Evolutionary conservation across 2,797 vertebrate species (phyloP), one percentile per base, ranked within the genome.

Genomic region (Gallinago nigripennis): DNA sequence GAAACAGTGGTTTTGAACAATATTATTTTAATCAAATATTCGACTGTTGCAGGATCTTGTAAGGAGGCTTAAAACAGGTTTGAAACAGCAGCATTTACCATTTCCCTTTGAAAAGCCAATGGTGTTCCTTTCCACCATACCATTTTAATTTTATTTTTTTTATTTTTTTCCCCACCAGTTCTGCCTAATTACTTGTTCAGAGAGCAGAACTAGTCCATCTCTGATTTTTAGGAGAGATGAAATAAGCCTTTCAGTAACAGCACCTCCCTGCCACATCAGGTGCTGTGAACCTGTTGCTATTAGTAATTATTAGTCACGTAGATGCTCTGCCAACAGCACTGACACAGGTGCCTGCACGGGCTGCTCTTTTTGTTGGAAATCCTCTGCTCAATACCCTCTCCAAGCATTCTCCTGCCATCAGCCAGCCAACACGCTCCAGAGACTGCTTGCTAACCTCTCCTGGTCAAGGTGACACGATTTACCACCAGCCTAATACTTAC

Each of bases 261-360:
- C 77, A 94, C 82, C 88, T 94, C 88, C 90, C 92, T 84, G 58
- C 30, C 80, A 63, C 82, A 39, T 24, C 70, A 64, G 85, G 8
- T 56, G 65, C 54, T 65, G 30, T 58, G 69, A 90, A 75, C 76
- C 63, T 90, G 91, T 11, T 68, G 69, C 31, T 90, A 0, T 69
- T 64, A 86, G 56, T 73, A 91, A 39, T 66, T 80, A 50, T 77
- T 84, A 82, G 35, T 82, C 91, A 87, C 0, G 1, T 2, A 83
- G 57, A 21, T 21, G 19, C 53, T 64, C 46, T 80, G 79, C 28
- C 71, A 73, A 31, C 24, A 60, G 9, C 37, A 9, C 28, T 11
- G 45, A 64, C 33, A 10, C 16, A 21, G 1, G 3, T 33, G 50
- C 54, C 50, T 48, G 51, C 20, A 25, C 63, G 12, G 12, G 12